A percentile compares a stretch with the other conserved stretches of the same genome.
phyloP scores from a whole-genome alignment of 1,140 invertebrate species.

The Brachionus rubens region DNA sequence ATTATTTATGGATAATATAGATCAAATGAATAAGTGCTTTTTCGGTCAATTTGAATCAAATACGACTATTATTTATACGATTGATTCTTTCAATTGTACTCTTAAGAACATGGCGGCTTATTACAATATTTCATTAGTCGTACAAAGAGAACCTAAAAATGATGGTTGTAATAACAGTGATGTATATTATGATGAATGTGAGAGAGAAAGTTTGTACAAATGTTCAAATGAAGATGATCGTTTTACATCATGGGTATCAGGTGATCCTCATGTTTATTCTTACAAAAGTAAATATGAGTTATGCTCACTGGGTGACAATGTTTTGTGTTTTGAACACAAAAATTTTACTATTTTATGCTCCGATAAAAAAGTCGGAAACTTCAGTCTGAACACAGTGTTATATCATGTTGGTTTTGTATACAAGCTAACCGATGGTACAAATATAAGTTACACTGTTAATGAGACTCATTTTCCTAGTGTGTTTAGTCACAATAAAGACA shows the following conservation, averaged over 20 bases:
- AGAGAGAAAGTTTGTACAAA: background rate
- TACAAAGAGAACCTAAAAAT: background rate
- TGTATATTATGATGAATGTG: background rate
- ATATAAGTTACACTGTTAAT: background rate
- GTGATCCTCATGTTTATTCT: constrained; percentile 24
- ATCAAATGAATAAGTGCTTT: background rate
- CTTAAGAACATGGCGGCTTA: background rate
- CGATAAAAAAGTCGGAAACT: background rate
- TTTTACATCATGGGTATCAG: constrained; percentile 1
- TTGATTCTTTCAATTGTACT: background rate
- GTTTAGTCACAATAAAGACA: background rate
- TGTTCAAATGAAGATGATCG: constrained; percentile 9
- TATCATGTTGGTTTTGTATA: background rate
- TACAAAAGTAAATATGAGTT: constrained; percentile 22
- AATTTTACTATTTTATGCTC: background rate
- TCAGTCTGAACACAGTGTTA: background rate
- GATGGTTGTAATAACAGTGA: background rate
- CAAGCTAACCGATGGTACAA: background rate
- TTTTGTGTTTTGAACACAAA: background rate
- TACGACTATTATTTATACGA: background rate
- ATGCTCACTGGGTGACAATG: background rate
- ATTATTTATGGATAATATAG: background rate
- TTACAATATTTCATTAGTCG: background rate
- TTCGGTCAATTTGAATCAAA: constrained; percentile 11
- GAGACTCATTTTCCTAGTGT: background rate